Evolutionary conservation across 2,888 invertebrate species (phyloP).

Genomic region (Drosophila eohydei): DNA sequence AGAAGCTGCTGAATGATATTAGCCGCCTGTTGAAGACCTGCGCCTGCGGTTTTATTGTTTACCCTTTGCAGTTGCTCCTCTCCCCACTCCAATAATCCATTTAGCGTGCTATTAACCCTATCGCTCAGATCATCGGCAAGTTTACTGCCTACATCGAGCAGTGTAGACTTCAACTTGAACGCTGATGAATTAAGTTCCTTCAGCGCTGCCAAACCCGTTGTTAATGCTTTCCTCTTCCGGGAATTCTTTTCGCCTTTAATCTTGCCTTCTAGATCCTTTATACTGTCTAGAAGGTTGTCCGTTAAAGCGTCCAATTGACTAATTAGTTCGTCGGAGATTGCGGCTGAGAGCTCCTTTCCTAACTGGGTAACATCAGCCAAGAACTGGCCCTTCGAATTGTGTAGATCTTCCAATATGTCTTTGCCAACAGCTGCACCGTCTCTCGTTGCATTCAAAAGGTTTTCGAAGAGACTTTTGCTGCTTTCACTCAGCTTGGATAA

Average conservation of each 20-base stretch:
- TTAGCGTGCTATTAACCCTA: neutral
- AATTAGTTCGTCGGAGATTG: neutral
- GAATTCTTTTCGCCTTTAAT: neutral
- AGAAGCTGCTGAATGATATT: neutral
- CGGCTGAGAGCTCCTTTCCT: neutral
- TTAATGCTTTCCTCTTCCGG: neutral
- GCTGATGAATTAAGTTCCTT: neutral
- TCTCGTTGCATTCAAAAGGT: neutral
- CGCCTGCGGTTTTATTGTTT: neutral
- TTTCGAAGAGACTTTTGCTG: neutral
- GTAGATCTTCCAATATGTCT: neutral
- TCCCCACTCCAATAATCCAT: neutral
- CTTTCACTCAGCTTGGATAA: neutral
- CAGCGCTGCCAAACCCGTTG: neutral
- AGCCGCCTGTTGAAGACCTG: neutral
- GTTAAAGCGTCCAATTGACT: neutral
- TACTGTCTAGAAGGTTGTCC: neutral
- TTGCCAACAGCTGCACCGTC: neutral
- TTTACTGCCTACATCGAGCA: neutral
- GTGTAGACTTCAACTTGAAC: neutral
- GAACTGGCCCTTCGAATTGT: neutral
- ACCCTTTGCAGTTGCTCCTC: slow-evolving; percentile 2
- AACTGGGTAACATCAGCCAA: neutral
- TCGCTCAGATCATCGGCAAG: neutral
- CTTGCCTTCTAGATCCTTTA: neutral